Base-by-base conservation (phyloP, 2,888 invertebrate genomes). In the Tupiocoris notatus region DNA sequence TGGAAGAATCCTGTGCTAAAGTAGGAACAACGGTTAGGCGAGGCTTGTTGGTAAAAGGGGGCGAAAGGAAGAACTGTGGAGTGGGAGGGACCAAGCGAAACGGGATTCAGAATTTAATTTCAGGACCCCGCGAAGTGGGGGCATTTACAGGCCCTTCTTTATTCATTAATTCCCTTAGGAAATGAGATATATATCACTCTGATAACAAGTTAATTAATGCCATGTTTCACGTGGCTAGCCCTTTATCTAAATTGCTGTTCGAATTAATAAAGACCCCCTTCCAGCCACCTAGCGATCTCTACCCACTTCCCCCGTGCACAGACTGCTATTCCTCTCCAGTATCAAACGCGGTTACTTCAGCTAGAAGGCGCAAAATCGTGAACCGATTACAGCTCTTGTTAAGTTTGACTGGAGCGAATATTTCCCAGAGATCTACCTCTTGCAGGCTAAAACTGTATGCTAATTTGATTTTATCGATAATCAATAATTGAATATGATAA, bases 191-290 rank as follows among this genome's bases (percentile, higher is more conserved):
- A 79, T 79, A 79, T 79, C 79, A 76, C 77, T 78, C 77, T 74
- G 79, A 79, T 79, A 79, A 79, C 79, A 77, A 79, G 77, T 79
- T 79, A 79, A 79, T 79, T 79, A 79, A 76, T 76, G 77, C 77
- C 77, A 75, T 77, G 78, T 77, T 78, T 77, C 78, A 77, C 78
- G 74, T 77, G 67, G 68, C 70, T 75, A 75, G 74, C 77, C 77
- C 79, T 79, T 79, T 79, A 79, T 79, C 79, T 79, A 79, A 79
- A 79, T 79, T 79, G 79, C 79, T 79, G 77, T 77, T 79, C 77
- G 77, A 79, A 79, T 79, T 79, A 79, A 79, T 79, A 79, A 79
- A 77, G 77, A 59, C 61, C 63, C 68, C 75, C 70, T 61, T 65
- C 16, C 76, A n/a, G n/a, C 57, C 68, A 17, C 74, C n/a, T 63